Evolutionary conservation across 2,797 vertebrate species (phyloP).

Genomic region (Acipenser oxyrinchus): DNA sequence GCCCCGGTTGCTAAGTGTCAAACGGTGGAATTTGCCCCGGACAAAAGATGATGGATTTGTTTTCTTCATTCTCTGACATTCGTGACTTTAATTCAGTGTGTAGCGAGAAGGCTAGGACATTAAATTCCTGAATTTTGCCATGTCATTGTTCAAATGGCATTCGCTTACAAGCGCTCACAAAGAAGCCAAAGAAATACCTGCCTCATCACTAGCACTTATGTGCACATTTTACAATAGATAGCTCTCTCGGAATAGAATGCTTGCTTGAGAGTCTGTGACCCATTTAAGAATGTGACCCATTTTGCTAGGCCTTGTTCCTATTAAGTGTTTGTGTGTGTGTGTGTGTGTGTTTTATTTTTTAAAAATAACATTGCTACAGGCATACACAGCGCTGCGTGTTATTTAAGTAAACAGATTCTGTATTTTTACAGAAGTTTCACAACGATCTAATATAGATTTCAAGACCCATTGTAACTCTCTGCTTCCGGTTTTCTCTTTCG

Average conservation of each 20-base stretch:
- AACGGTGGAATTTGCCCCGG: conserved; percentile 65
- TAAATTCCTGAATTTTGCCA: conserved; percentile 26
- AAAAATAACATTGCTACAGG: neutral
- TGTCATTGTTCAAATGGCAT: conserved; percentile 22
- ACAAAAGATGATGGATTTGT: conserved; percentile 64
- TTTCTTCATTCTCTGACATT: conserved; percentile 57
- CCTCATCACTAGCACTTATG: conserved; percentile 18
- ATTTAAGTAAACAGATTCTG: too few species aligned
- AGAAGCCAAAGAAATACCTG: conserved; percentile 17
- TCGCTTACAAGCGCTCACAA: conserved; percentile 15
- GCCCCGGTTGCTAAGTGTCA: conserved; percentile 68
- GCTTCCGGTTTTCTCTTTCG: too few species aligned
- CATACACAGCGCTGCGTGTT: too few species aligned
- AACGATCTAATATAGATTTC: too few species aligned
- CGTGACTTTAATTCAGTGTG: conserved; percentile 43
- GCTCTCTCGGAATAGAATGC: conserved; percentile 10
- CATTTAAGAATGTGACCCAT: neutral
- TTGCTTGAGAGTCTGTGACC: conserved; percentile 6
- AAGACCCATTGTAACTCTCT: too few species aligned
- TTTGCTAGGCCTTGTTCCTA: neutral
- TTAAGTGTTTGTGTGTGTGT: conserved; percentile 18
- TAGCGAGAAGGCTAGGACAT: conserved; percentile 25
- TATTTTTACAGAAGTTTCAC: too few species aligned
- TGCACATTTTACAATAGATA: conserved; percentile 13
- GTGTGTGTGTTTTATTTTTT: conserved; percentile 8